Evolutionary conservation across 2,888 invertebrate genomes (phyloP).

Genomic region (Nomada fucata): DNA sequence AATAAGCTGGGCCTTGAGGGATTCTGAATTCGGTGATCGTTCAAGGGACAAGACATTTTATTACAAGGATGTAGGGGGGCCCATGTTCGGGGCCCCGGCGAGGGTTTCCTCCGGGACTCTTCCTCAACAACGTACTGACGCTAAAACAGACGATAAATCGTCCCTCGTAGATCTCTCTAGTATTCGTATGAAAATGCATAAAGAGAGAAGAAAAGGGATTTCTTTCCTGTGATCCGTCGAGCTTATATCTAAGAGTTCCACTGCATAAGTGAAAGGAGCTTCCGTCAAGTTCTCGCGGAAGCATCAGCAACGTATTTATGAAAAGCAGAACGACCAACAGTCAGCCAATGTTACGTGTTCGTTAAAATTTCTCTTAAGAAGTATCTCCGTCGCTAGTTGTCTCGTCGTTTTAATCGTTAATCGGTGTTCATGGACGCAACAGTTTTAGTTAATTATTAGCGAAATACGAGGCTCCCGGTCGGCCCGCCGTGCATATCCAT

Average conservation of each 20-base stretch:
- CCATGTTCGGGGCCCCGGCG: slow-evolving; percentile 71
- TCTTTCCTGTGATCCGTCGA: slow-evolving; percentile 7
- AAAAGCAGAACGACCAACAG: not conserved
- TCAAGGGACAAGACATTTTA: slow-evolving; percentile 33
- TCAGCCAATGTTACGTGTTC: slow-evolving; percentile 14
- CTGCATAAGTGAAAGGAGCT: not conserved
- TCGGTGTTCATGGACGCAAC: slow-evolving; percentile 17
- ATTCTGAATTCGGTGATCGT: slow-evolving; percentile 62
- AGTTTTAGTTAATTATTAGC: slow-evolving; percentile 30
- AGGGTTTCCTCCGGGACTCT: slow-evolving; percentile 58
- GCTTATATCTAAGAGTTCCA: not conserved
- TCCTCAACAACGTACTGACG: not conserved
- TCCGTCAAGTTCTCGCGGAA: not conserved
- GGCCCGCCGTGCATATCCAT: not conserved
- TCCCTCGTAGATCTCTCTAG: not conserved
- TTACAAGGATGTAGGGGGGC: slow-evolving; percentile 73
- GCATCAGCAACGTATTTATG: not conserved
- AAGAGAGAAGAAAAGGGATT: not conserved
- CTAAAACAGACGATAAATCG: not conserved
- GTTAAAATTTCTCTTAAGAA: not conserved
- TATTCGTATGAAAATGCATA: not conserved
- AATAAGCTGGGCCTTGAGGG: slow-evolving; percentile 58
- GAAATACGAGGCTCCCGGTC: slow-evolving; percentile 32
- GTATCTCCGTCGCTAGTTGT: slow-evolving; percentile 8
- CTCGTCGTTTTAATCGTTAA: slow-evolving; percentile 7